Conservation (phyloP, 1,140 invertebrate species). For the Hestina assimilis region DNA sequence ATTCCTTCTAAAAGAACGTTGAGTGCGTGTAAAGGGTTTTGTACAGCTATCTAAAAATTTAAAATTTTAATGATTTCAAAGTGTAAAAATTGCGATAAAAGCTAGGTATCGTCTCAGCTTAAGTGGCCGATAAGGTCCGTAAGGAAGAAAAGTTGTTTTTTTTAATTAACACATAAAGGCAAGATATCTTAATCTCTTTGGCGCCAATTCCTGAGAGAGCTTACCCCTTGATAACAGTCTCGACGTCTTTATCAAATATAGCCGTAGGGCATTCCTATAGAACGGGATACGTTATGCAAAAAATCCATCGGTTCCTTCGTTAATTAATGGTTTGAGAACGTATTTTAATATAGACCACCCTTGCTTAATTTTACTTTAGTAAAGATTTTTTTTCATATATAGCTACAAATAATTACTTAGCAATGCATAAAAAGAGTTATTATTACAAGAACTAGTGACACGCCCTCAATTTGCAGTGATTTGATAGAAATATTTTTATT, state of each 20-base stretch:
- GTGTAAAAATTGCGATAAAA: slow-evolving; percentile 72
- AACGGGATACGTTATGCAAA: slow-evolving; percentile 65
- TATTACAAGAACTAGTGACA: no score
- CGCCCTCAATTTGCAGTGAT: no score
- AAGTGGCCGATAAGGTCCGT: slow-evolving; percentile 68
- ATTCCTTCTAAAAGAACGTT: slow-evolving; percentile 15
- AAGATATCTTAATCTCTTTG: slow-evolving; percentile 74
- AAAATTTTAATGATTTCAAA: slow-evolving; percentile 58
- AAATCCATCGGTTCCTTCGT: slow-evolving; percentile 52
- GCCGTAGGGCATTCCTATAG: slow-evolving; percentile 57
- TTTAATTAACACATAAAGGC: slow-evolving; percentile 75
- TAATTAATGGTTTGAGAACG: slow-evolving; percentile 57
- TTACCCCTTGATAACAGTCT: slow-evolving; percentile 68
- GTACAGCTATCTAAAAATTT: slow-evolving; percentile 30
- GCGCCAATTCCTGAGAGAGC: slow-evolving; percentile 72
- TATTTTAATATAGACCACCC: slow-evolving; percentile 53
- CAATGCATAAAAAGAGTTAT: no score
- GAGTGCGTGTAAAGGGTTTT: slow-evolving; percentile 21
- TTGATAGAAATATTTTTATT: no score
- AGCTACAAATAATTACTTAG: no score
- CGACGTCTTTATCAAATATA: slow-evolving; percentile 65
- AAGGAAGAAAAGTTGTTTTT: slow-evolving; percentile 67
- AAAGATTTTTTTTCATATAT: neutral
- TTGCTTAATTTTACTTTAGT: slow-evolving; percentile 19
- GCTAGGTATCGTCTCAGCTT: slow-evolving; percentile 61